These are phyloP conservation scores for Bos javanicus DNA, from an alignment of 2,113 vertebrate genomes.

Conservation along the genomic window DNA sequence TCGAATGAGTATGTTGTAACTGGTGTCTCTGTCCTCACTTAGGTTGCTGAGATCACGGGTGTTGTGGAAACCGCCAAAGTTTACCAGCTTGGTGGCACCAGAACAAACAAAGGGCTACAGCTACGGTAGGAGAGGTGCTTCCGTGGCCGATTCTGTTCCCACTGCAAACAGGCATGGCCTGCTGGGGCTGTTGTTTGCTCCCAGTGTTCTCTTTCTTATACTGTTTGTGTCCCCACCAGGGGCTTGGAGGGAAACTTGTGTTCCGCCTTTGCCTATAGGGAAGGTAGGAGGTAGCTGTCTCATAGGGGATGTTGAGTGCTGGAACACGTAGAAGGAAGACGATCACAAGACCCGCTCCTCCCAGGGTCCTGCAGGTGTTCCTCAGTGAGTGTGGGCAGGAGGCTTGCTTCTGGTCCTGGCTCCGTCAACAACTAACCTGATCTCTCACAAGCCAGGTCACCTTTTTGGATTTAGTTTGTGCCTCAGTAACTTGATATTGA, in stretches of 20 bases:
- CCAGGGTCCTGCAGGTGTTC: neutral
- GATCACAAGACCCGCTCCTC: neutral
- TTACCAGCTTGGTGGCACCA: conserved; percentile 96
- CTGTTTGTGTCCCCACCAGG: neutral
- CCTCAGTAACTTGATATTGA: neutral
- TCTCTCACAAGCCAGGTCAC: neutral
- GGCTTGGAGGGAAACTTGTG: neutral
- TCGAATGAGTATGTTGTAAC: neutral
- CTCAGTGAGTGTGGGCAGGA: neutral
- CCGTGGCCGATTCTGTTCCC: neutral
- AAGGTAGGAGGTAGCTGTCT: neutral
- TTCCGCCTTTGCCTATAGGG: neutral
- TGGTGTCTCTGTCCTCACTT: conserved; percentile 34
- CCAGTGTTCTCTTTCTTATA: neutral
- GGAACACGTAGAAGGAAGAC: neutral
- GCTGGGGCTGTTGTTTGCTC: neutral
- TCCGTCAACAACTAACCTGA: neutral
- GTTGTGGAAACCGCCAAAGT: conserved; percentile 98
- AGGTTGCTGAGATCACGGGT: conserved; percentile 98
- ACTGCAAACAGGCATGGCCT: neutral
- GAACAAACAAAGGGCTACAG: conserved; percentile 98
- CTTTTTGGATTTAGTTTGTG: conserved; percentile 3
- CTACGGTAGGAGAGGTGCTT: conserved; percentile 83
- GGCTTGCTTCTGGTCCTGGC: neutral
- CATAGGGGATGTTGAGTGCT: neutral